These are phyloP conservation scores for Galeopsomyia nigrocyanea DNA, from an alignment of 2,888 invertebrate species.

Conservation along the genomic window DNA sequence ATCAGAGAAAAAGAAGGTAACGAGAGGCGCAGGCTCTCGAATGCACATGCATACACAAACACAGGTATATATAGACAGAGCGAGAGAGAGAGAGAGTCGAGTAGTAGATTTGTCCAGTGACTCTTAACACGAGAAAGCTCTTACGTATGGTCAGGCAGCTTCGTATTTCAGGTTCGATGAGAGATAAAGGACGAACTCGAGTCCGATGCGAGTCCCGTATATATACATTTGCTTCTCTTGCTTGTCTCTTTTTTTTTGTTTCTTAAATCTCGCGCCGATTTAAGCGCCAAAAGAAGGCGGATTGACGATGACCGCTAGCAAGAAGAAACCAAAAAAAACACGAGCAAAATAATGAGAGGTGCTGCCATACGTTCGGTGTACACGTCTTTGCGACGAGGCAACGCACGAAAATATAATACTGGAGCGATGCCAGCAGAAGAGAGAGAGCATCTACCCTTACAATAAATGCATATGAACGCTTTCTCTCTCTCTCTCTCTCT, in stretches of 20 bases:
- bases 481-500: too few species aligned
- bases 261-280: not conserved
- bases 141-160: slow-evolving; percentile 39
- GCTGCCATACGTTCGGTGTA: not conserved
- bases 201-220: not conserved
- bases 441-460: slow-evolving; percentile 26
- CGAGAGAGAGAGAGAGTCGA: slow-evolving; percentile 5
- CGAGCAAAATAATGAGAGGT: not conserved
- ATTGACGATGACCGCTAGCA: slow-evolving; percentile 36
- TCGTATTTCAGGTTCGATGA: slow-evolving; percentile 45
- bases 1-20: not conserved
- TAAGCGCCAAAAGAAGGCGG: not conserved
- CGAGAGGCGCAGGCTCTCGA: not conserved
- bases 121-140: slow-evolving; percentile 47
- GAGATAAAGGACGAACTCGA: slow-evolving; percentile 42
- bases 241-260: not conserved
- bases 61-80: not conserved
- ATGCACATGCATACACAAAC: not conserved
- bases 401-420: slow-evolving; percentile 41
- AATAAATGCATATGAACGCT: slow-evolving; percentile 46
- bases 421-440: slow-evolving; percentile 40
- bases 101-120: slow-evolving; percentile 47
- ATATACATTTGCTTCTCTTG: not conserved
- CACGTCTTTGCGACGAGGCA: slow-evolving; percentile 4
- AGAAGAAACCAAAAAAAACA: slow-evolving; percentile 20